phyloP scores from a whole-genome alignment of 2,113 vertebrate genomes.

The Paralichthys olivaceus region DNA sequence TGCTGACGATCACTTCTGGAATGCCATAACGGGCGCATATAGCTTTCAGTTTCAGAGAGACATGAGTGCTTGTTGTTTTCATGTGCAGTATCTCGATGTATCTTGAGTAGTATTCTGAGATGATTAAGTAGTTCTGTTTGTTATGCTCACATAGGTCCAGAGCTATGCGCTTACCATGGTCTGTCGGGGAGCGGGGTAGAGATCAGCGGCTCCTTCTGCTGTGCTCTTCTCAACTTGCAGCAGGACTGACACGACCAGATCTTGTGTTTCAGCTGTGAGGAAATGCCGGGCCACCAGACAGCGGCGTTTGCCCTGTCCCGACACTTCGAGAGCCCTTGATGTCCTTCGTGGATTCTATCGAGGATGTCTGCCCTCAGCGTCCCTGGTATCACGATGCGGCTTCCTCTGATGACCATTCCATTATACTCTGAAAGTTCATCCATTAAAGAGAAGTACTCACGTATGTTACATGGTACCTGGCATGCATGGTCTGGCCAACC shows the following conservation, averaged over 20 bases:
- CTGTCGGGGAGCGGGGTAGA: too few relatives aligned
- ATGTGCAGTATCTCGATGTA: too few relatives aligned
- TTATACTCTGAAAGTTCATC: neutral
- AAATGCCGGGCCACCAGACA: neutral
- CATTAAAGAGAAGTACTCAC: neutral
- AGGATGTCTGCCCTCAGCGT: neutral
- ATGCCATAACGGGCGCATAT: too few relatives aligned
- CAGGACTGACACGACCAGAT: neutral
- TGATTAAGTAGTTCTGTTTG: too few relatives aligned
- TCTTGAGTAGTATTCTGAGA: too few relatives aligned
- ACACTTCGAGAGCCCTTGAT: neutral
- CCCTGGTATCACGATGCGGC: too few relatives aligned
- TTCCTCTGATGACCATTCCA: neutral
- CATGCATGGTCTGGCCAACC: neutral
- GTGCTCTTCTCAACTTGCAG: neutral
- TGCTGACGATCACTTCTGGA: too few relatives aligned
- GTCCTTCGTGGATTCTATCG: neutral
- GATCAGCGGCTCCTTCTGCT: too few relatives aligned
- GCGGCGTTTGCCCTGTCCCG: neutral
- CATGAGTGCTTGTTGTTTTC: too few relatives aligned
- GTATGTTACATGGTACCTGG: neutral
- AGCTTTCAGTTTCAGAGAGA: too few relatives aligned
- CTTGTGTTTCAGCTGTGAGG: neutral
- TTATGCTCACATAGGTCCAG: too few relatives aligned
- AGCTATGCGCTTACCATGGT: too few relatives aligned